Evolutionary conservation across 2,797 vertebrate species (phyloP), one percentile per base, ranked within the genome.

Genomic region (Sebastes oblongus): DNA sequence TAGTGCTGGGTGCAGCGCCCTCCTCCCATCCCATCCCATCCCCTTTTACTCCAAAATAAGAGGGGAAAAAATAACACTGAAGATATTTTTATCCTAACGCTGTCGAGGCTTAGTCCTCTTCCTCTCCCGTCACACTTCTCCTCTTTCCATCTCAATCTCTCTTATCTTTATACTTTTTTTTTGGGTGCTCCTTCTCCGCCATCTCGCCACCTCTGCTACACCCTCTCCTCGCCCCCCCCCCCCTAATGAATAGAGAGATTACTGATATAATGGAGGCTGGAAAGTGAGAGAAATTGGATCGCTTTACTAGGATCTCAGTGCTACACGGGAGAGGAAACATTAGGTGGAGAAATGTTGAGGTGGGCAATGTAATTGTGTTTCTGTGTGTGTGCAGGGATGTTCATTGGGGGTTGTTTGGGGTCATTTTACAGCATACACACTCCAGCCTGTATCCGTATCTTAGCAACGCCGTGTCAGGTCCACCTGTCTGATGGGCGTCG

Each of bases 81-180:
- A 27, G 82, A 80, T 89, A 89, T 92, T 91, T 91, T 91, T 88
- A 89, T 80, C 82, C 77, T 2, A 46, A 82, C 84, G 86, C 84
- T 78, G 75, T 75, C 69, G 54, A 88, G 75, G 81, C 77, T 80
- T 67, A 75, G 60, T 77, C 46, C 66, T 69, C 78, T 64, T 81
- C 66, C 66, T 83, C 71, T 84, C 77, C 59, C 27, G 2, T 85
- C 82, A 68, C 52, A 69, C 67, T 76, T 81, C 50, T 78, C 25
- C 68, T 52, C 66, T 27, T 55, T 76, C 73, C 54, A 16, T 81
- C 68, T 78, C 66, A 22, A 8, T 81, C 75, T 81, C 66, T 60
- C 70, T 65, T 30, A 68, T 82, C 71, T 87, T 76, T 58, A 73
- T 29, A 55, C 22, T 29, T 13, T 65, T 61, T 54, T 25, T 52